Evolutionary conservation across 1,140 invertebrate species (phyloP), one percentile per base, ranked within the genome.

Genomic region (Aplysia californica): DNA sequence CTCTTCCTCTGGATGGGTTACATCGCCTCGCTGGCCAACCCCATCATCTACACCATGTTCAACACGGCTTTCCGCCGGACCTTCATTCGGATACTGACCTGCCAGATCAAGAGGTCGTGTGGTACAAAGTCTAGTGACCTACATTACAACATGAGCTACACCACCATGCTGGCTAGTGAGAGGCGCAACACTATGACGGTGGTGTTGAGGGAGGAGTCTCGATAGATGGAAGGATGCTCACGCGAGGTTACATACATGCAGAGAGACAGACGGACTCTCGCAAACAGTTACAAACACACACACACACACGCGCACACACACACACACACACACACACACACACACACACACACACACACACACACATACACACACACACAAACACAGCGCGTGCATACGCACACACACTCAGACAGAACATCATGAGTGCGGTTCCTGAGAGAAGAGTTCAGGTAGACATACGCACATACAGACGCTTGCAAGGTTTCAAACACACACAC

Each of bases 41-140:
- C 89, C n/a, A 87, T 90, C 75, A 90, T 90, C 56, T 90, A 90
- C 66, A 90, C 89, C 0, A 88, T 89, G 85, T 90, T 90, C 74
- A 90, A 89, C 75, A 90, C 86, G 20, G 81, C 86, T 38, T 90
- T 90, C 79, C 78, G 89, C 10, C 73, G 83, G 33, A 85, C 88
- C 29, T 89, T 90, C 73, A 79, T 86, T 41, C 81, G 80, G 41
- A 88, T 90, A 39, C 76, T 90, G 0, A 88, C 84, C 39, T 84
- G 85, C 61, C 72, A 69, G 36, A 77, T 80, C 26, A 36, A 79
- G 41, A 36, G 67, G 33, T 58, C 35, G 26, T 59, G 44, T 29
- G 35, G 65, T 3, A 55, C 35, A 21, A 64, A 36, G n/a, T 5
- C 1, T 21, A 75, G 58, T 31, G 59, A 65, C 39, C 26, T n/a